Conservation (phyloP, 2,888 invertebrate species). For the Drosophila quasianomalipes region DNA sequence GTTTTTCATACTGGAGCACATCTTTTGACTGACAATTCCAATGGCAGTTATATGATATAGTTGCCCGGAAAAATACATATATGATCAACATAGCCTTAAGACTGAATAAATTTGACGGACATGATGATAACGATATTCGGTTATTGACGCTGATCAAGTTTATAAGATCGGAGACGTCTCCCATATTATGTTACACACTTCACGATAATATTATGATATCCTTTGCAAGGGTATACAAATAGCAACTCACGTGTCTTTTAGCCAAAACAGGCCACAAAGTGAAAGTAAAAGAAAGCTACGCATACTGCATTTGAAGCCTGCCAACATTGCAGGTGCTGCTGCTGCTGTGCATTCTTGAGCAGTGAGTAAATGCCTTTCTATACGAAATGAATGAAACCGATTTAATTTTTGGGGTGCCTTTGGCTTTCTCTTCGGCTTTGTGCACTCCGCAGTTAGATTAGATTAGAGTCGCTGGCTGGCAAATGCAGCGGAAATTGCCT, state of each 20-base stretch:
- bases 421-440: conserved; percentile 30
- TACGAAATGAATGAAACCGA: conserved; percentile 49
- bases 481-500: conserved; percentile 33
- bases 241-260: conserved; percentile 9
- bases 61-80: too few species aligned
- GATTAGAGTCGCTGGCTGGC: conserved; percentile 42
- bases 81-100: too few species aligned
- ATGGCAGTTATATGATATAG: not conserved
- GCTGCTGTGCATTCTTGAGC: conserved; percentile 3
- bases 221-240: not conserved
- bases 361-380: conserved; percentile 39
- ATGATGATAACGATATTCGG: not conserved
- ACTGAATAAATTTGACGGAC: not conserved
- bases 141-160: not conserved
- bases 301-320: conserved; percentile 59
- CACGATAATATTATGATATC: not conserved
- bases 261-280: conserved; percentile 29
- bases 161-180: too few species aligned
- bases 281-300: conserved; percentile 54
- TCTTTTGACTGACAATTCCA: not conserved
- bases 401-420: conserved; percentile 54
- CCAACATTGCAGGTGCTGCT: conserved; percentile 15
- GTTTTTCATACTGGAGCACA: not conserved
- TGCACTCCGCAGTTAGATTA: conserved; percentile 67
- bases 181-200: not conserved